These are phyloP conservation scores for Hipparchia semele DNA, from an alignment of 2,888 invertebrate genomes.

Conservation along the genomic window DNA sequence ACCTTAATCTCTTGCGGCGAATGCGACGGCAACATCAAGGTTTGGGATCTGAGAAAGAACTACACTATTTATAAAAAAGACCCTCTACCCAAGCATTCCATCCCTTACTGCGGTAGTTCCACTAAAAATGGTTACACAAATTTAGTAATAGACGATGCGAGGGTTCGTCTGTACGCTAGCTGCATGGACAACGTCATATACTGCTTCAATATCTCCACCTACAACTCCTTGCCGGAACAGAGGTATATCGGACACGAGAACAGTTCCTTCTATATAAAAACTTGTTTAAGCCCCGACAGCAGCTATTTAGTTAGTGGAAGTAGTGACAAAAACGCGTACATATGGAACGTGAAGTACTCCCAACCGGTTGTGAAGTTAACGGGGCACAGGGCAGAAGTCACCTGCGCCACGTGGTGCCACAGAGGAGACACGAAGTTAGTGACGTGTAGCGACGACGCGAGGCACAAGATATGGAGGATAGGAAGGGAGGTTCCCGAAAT, in stretches of 20 bases:
- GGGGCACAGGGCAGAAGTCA: slow-evolving; percentile 94
- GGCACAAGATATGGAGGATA: slow-evolving; percentile 89
- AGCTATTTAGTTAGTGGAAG: slow-evolving; percentile 94
- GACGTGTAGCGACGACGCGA: slow-evolving; percentile 93
- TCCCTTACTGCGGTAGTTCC: slow-evolving; percentile 89
- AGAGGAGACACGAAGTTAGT: slow-evolving; percentile 85
- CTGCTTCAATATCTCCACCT: slow-evolving; percentile 90
- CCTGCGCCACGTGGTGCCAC: slow-evolving; percentile 92
- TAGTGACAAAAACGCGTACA: slow-evolving; percentile 92
- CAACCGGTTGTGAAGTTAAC: slow-evolving; percentile 86
- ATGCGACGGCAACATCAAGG: slow-evolving; percentile 92
- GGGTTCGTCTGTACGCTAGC: slow-evolving; percentile 90
- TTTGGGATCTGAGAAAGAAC: slow-evolving; percentile 94
- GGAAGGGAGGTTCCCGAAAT: slow-evolving; percentile 75
- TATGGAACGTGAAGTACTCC: slow-evolving; percentile 89
- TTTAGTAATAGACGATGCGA: slow-evolving; percentile 87
- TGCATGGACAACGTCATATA: slow-evolving; percentile 95
- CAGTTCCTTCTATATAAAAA: slow-evolving; percentile 93
- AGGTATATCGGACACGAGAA: slow-evolving; percentile 89
- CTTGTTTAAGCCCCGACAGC: slow-evolving; percentile 91
- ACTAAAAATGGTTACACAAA: slow-evolving; percentile 89
- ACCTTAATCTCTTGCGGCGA: slow-evolving; percentile 93
- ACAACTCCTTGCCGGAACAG: slow-evolving; percentile 85
- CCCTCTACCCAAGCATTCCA: slow-evolving; percentile 87
- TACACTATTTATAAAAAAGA: slow-evolving; percentile 87